Evolutionary conservation across 2,113 vertebrate species (phyloP).

Genomic region (Merops nubicus): DNA sequence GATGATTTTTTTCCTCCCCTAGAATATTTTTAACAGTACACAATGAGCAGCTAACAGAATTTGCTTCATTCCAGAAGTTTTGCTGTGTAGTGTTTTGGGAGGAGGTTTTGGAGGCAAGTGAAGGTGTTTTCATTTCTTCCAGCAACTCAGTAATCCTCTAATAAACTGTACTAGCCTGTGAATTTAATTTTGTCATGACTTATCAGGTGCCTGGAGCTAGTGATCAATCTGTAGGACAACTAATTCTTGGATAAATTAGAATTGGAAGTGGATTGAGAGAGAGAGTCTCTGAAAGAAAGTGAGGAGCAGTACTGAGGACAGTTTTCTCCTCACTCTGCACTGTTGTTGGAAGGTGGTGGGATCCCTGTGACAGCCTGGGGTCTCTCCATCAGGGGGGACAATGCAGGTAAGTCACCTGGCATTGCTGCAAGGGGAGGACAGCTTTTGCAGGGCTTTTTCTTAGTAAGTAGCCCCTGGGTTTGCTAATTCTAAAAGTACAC

Average conservation of each 20-base stretch:
- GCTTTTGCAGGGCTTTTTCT: neutral
- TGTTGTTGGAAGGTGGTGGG: neutral
- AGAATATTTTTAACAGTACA: constrained; percentile 68
- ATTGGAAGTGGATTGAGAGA: constrained; percentile 3
- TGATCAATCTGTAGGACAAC: constrained; percentile 33
- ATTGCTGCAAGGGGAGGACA: neutral
- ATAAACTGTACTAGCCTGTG: constrained; percentile 38
- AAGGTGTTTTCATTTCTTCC: neutral
- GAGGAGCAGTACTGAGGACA: neutral
- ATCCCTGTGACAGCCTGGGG: accelerated
- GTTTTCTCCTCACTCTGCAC: neutral
- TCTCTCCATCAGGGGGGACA: neutral
- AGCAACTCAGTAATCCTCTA: neutral
- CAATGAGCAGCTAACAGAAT: constrained; percentile 71
- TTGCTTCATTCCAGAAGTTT: constrained; percentile 66
- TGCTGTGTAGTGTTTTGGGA: neutral
- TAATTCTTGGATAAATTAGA: neutral
- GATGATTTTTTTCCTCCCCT: constrained; percentile 16
- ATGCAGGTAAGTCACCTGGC: neutral
- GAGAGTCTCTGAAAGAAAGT: neutral
- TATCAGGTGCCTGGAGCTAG: constrained; percentile 38
- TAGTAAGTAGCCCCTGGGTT: neutral
- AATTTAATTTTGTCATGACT: constrained; percentile 57
- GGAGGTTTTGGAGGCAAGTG: neutral
- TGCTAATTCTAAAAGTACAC: neutral